Evolutionary conservation across 2,888 invertebrate genomes (phyloP).

Genomic region (Cyclophora punctaria): DNA sequence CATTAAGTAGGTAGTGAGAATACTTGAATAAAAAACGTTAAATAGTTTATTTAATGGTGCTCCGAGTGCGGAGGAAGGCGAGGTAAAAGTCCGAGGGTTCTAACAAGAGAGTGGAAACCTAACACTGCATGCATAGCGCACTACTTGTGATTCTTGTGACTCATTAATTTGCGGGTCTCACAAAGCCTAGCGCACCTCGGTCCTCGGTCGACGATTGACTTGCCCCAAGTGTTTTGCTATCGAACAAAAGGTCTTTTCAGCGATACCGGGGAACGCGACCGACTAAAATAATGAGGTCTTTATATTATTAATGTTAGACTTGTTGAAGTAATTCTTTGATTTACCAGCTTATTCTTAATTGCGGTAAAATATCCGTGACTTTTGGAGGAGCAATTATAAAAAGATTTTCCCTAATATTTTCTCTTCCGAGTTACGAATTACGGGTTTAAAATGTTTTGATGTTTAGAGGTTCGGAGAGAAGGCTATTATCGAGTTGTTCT

Average conservation of each 20-base stretch:
- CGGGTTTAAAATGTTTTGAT: no score
- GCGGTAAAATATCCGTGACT: no score
- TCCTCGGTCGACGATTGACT: constrained; percentile 55
- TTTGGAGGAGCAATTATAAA: no score
- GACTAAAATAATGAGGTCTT: constrained; percentile 63
- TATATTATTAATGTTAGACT: constrained; percentile 53
- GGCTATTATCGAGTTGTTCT: no score
- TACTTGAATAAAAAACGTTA: no score
- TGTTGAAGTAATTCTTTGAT: constrained; percentile 13
- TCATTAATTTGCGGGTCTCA: constrained; percentile 65
- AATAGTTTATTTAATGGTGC: no score
- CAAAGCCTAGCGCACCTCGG: constrained; percentile 46
- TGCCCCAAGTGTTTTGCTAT: constrained; percentile 59
- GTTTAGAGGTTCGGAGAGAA: no score
- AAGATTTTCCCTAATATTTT: no score
- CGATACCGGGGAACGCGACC: constrained; percentile 49
- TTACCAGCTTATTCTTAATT: no score
- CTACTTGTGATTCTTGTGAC: constrained; percentile 32
- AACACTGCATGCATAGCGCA: constrained; percentile 35
- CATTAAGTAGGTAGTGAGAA: no score
- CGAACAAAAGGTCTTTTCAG: constrained; percentile 66
- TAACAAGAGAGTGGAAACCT: constrained; percentile 42
- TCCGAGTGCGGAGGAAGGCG: neutral
- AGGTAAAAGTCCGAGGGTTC: constrained; percentile 19
- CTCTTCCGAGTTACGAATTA: no score